Conservation (phyloP, 2,888 invertebrate species). For the Cactoblastis cactorum region DNA sequence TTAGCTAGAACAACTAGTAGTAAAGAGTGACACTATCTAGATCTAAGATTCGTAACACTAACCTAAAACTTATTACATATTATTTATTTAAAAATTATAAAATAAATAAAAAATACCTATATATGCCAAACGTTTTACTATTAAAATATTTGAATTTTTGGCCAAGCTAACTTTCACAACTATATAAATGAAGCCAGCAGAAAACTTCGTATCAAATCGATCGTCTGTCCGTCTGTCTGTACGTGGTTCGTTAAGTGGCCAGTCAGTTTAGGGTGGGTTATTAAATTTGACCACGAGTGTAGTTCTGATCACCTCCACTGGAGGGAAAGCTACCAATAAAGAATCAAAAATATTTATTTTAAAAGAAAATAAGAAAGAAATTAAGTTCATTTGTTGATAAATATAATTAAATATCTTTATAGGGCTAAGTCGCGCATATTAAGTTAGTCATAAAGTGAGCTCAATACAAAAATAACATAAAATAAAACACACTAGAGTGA, state of each 20-base stretch:
- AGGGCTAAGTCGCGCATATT: no score
- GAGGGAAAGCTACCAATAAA: slow-evolving; percentile 19
- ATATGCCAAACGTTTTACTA: no score
- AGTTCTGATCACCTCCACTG: slow-evolving; percentile 25
- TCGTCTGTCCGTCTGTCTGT: no score
- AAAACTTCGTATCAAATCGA: slow-evolving; percentile 43
- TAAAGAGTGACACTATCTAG: background rate
- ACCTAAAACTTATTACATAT: no score
- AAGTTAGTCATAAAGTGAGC: no score
- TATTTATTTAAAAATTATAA: no score
- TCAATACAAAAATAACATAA: no score
- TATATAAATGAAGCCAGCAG: slow-evolving; percentile 20
- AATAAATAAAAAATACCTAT: no score
- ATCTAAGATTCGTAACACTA: no score
- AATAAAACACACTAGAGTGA: no score
- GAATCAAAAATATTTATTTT: slow-evolving; percentile 6
- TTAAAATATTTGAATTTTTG: background rate
- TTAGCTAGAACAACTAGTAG: background rate
- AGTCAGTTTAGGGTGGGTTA: slow-evolving; percentile 42
- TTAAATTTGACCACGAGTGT: slow-evolving; percentile 44
- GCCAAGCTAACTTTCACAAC: background rate
- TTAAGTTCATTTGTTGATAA: background rate
- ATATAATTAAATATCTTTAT: no score
- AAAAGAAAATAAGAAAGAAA: background rate
- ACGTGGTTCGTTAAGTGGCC: slow-evolving; percentile 40